Conservation (phyloP, 2,888 invertebrate species). For the Cheilosia soror region DNA sequence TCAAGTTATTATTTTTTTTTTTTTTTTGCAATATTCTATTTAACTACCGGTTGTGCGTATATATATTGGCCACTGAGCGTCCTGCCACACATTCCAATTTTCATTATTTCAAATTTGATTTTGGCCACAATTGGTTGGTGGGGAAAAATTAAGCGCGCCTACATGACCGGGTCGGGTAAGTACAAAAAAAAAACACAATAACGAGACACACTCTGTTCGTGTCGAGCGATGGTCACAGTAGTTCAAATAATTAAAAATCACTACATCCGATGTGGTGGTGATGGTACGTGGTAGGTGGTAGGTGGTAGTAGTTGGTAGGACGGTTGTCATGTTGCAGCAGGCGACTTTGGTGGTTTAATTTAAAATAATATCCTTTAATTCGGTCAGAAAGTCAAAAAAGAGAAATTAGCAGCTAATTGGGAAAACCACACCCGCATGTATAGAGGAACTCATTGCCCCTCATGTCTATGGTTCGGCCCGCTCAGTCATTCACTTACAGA, state of each 20-base stretch:
- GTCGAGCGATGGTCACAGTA: slow-evolving; percentile 17
- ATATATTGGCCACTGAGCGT: slow-evolving; percentile 2
- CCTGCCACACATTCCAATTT: slow-evolving; percentile 64
- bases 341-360: slow-evolving; percentile 68
- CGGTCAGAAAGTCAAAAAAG: slow-evolving; percentile 57
- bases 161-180: slow-evolving; percentile 26
- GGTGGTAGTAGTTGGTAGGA: slow-evolving; percentile 25
- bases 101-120: slow-evolving; percentile 69
- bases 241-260: slow-evolving; percentile 69
- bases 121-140: slow-evolving; percentile 68
- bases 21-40: slow-evolving; percentile 16
- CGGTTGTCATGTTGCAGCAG: slow-evolving; percentile 61
- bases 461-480: neutral
- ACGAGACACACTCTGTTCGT: slow-evolving; percentile 16
- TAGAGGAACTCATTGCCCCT: slow-evolving; percentile 17
- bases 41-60: slow-evolving; percentile 15
- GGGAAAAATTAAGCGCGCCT: slow-evolving; percentile 54
- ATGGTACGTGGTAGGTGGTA: no score
- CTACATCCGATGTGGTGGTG: slow-evolving; percentile 50
- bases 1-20: slow-evolving; percentile 52
- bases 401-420: slow-evolving; percentile 74
- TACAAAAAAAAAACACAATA: slow-evolving; percentile 14
- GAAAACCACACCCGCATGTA: slow-evolving; percentile 65
- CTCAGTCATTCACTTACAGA: slow-evolving; percentile 37
- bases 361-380: slow-evolving; percentile 72